Evolutionary conservation across 2,113 vertebrate species (phyloP).

Genomic region (Ariopsis seemanni): DNA sequence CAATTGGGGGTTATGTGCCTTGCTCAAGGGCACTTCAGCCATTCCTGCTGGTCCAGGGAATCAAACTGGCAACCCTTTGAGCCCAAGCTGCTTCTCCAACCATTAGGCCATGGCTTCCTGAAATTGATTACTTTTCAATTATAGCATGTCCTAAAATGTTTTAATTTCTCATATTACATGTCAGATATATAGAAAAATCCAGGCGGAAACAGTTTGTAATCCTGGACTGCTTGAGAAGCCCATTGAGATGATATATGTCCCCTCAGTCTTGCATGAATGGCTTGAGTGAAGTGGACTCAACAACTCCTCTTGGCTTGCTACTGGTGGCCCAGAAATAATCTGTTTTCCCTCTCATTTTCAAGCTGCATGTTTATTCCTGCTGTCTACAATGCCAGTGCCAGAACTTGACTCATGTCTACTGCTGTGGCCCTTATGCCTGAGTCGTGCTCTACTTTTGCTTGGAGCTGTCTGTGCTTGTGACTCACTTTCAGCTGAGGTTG

Average conservation of each 20-base stretch:
- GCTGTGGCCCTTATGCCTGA: slow-evolving; percentile 6
- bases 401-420: neutral
- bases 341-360: neutral
- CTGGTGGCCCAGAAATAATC: slow-evolving; percentile 3
- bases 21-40: too few relatives aligned
- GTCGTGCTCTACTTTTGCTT: slow-evolving; percentile 6
- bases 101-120: too few relatives aligned
- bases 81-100: too few relatives aligned
- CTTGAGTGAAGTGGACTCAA: neutral
- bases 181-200: neutral
- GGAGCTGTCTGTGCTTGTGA: neutral
- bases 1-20: too few relatives aligned
- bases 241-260: neutral
- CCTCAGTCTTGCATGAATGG: neutral
- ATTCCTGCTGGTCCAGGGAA: too few relatives aligned
- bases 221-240: neutral
- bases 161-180: neutral
- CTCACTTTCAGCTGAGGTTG: neutral
- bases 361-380: neutral
- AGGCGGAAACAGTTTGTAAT: neutral
- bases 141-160: neutral
- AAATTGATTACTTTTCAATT: neutral
- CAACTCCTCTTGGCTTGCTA: neutral
- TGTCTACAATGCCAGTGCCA: neutral
- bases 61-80: too few relatives aligned